Evolutionary conservation across 2,797 vertebrate genomes (phyloP), one percentile per base, ranked within the genome.

Genomic region (Intellagama lesueurii): DNA sequence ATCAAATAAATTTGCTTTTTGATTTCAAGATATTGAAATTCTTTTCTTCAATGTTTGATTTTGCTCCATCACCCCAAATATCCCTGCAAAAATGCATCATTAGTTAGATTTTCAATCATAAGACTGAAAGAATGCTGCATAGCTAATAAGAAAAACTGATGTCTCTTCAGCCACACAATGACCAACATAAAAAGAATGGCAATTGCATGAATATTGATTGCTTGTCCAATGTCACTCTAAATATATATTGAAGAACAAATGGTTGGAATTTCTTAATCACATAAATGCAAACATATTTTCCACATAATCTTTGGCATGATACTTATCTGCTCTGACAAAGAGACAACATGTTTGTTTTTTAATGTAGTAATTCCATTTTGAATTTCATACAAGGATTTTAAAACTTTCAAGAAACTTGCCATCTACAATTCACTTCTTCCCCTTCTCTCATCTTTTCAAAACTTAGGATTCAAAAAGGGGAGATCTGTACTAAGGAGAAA

Each of bases 311-410:
- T 92, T 89, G 90, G 85, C 89, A 95, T 96, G 88, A 93, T 94
- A 96, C 92, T 95, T 96, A 95, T 90, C 95, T 96, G 94, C 96
- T 96, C 96, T 97, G 95, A 96, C 96, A 97, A 89, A 96, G 95
- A 96, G 90, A 96, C 88, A 96, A 94, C 93, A 95, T n/a, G 12
- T 30, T 30, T 76, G 12, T 44, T 30, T 68, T 92, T 96, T 95
- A 44, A 2, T 24, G 91, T 90, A 95, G 89, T 91, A 90, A 91
- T 1, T 40, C 89, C 86, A 0, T 82, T 88, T 92, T 85, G 66
- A 94, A 83, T 88, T 78, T n/a, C 77, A 79, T 40, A 82, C 14
- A 89, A 91, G 81, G 73, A 83, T 92, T 89, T 89, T 91, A 86
- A 90, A 49, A 14, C 85, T 87, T 72, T 68, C 16, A 11, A 68